A percentile compares a stretch with the other conserved stretches of the same genome.
Conservation (phyloP, 1,140 invertebrate genomes). For the Diprion similis region DNA sequence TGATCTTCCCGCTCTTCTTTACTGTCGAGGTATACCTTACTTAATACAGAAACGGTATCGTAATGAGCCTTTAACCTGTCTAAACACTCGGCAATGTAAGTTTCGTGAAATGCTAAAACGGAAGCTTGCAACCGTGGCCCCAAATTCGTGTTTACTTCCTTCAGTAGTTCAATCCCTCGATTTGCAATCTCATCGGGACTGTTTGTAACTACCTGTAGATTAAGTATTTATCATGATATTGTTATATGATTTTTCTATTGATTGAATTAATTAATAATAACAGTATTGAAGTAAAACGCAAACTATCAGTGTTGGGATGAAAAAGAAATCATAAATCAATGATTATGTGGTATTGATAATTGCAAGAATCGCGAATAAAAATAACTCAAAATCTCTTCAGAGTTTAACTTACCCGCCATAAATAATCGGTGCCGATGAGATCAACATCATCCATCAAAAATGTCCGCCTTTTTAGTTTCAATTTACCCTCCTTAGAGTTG, state of each 20-base stretch:
- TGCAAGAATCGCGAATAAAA: not conserved
- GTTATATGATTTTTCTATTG: not conserved
- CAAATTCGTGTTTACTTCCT: conserved; percentile 93
- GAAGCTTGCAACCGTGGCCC: conserved; percentile 82
- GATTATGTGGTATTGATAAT: not conserved
- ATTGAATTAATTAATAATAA: not conserved
- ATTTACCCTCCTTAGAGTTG: conserved; percentile 93
- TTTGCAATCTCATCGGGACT: conserved; percentile 91
- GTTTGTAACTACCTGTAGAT: conserved; percentile 78
- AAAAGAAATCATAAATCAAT: conserved; percentile 3
- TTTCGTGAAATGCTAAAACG: conserved; percentile 83
- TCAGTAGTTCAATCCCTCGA: conserved; percentile 88
- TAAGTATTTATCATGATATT: conserved; percentile 12
- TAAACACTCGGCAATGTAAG: conserved; percentile 89
- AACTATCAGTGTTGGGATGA: not conserved
- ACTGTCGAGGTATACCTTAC: conserved; percentile 64
- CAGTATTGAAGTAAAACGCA: not conserved
- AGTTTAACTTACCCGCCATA: conserved; percentile 81
- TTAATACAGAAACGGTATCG: conserved; percentile 71
- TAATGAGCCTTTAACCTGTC: conserved; percentile 87
- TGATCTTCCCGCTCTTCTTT: conserved; percentile 55
- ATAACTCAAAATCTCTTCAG: not conserved
- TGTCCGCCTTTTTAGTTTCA: conserved; percentile 85
- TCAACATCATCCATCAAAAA: conserved; percentile 86
- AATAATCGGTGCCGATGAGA: conserved; percentile 94